Evolutionary conservation across 2,888 invertebrate genomes (phyloP), one percentile per base, ranked within the genome.

Genomic region (Monoplex corrugatus): DNA sequence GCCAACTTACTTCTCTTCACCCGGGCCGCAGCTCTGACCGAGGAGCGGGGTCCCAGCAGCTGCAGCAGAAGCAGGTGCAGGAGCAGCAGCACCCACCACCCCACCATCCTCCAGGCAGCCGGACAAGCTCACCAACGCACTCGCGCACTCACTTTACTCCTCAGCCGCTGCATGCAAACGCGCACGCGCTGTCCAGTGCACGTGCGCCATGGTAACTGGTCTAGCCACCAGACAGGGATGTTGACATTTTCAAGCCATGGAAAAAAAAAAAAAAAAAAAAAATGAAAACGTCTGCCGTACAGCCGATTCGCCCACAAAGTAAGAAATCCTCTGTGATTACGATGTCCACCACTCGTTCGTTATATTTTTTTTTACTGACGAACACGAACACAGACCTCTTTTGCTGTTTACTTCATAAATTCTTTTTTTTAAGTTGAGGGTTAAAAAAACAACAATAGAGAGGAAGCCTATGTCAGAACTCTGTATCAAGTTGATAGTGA

Each of bases 1-100:
- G n/a, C n/a, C n/a, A n/a, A 82, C 82, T 82, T 45, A 80, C 82
- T 82, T 82, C 82, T 44, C 45, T 82, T 82, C 82, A 82, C 82
- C 45, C 82, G 44, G 40, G 82, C 82, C 0, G 82, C 82, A 23
- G 82, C 82, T 45, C 32, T 82, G 32, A 82, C 82, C 78, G 78
- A 28, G 8, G 82, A 45, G 40, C 45, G 38, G 19, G 82, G 32
- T 32, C 82, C 45, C 82, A 82, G 40, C 2, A 82, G 82, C 32
- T 44, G 82, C 32, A 82, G 82, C 44, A 82, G 82, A 45, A 45
- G 82, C n/a, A n/a, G 82, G 32, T 40, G 45, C n/a, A 45, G n/a
- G 8, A 75, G n/a, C 13, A 82, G 45, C 44, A 82, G 32, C 82
- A 16, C 82, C 82, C 82, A 82, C 82, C 82, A 10, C 82, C 82